A percentile compares a stretch with the other conserved stretches of the same genome.
phyloP scores from a whole-genome alignment of 2,797 vertebrate species.

The Stomatorhinus walkeri region DNA sequence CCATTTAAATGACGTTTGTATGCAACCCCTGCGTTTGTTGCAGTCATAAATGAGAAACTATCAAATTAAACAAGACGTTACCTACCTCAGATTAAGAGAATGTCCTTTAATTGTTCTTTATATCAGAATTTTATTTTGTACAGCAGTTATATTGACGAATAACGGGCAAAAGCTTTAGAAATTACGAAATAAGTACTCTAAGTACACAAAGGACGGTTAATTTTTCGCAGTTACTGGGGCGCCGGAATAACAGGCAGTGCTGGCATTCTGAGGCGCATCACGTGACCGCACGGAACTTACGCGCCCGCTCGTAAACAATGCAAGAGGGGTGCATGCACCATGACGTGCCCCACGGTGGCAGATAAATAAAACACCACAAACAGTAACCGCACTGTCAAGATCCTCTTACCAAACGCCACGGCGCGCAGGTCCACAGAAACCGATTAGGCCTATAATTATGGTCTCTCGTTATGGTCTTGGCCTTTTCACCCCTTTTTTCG shows the following conservation, averaged over 20 bases:
- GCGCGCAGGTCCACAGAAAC: neutral
- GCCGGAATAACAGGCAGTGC: conserved; percentile 13
- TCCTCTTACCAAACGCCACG: neutral
- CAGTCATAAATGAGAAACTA: neutral
- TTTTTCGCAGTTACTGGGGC: neutral
- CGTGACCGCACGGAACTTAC: conserved; percentile 16
- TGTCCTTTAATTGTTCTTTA: neutral
- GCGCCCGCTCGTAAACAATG: conserved; percentile 23
- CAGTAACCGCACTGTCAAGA: neutral
- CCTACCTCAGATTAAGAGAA: neutral
- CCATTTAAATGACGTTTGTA: neutral
- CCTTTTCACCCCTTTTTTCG: neutral
- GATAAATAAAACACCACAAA: neutral
- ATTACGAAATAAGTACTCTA: neutral
- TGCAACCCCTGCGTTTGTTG: conserved; percentile 11
- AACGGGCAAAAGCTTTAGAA: neutral
- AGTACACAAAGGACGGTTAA: neutral
- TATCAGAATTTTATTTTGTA: neutral
- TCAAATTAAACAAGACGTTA: neutral
- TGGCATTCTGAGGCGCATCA: conserved; percentile 20
- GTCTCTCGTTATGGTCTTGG: neutral
- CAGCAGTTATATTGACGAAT: neutral
- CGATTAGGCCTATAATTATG: neutral
- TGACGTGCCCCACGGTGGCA: neutral
- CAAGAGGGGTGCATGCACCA: neutral